These are phyloP conservation scores for Pelosia muscerda DNA, from an alignment of 2,888 invertebrate genomes.

Conservation along the genomic window DNA sequence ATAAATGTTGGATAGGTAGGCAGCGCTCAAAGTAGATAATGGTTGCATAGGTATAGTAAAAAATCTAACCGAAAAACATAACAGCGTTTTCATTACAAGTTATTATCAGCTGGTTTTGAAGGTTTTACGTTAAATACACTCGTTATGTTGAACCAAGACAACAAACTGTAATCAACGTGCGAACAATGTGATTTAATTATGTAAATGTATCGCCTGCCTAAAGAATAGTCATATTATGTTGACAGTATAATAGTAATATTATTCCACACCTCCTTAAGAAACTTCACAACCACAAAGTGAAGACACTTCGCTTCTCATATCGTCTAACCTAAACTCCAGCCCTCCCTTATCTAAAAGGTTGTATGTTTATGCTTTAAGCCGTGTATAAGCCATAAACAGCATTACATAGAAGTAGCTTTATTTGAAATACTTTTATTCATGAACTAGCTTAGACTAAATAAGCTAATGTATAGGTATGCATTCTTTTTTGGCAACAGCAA, in stretches of 20 bases:
- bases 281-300: slow-evolving; percentile 63
- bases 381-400: not conserved
- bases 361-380: not conserved
- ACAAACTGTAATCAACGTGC: not conserved
- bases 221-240: not conserved
- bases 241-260: no score
- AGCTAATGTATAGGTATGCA: not conserved
- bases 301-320: slow-evolving; percentile 42
- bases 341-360: not conserved
- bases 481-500: slow-evolving; percentile 21
- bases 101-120: not conserved
- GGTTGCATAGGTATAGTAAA: no score
- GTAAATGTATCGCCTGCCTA: not conserved
- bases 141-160: not conserved
- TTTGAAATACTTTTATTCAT: not conserved
- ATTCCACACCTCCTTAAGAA: slow-evolving; percentile 65
- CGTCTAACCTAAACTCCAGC: not conserved
- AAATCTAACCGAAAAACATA: no score
- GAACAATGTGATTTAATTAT: not conserved
- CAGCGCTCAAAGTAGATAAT: no score
- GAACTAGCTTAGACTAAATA: not conserved
- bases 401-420: not conserved
- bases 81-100: no score
- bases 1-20: no score
- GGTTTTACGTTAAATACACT: not conserved